phyloP scores from a whole-genome alignment of 1,140 invertebrate species.

The Drosophila triauraria region DNA sequence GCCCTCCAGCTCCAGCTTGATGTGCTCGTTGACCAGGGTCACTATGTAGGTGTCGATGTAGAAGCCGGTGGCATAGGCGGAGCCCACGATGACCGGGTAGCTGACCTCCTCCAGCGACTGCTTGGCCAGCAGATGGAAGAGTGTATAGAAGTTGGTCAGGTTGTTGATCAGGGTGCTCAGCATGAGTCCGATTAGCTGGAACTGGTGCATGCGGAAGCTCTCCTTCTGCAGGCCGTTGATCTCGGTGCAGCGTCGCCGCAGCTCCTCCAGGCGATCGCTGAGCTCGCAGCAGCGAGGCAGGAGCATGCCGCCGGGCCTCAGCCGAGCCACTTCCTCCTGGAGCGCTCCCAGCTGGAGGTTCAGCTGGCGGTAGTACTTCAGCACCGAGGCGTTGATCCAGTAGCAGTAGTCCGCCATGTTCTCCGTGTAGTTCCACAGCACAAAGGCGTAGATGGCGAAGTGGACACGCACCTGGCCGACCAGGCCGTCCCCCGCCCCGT shows the following conservation, averaged over 20 bases:
- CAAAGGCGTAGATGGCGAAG: constrained; percentile 74
- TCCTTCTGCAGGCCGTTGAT: constrained; percentile 60
- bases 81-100: constrained; percentile 53
- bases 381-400: constrained; percentile 61
- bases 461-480: constrained; percentile 45
- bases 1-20: constrained; percentile 53
- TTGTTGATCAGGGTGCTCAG: constrained; percentile 76
- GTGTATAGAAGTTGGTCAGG: constrained; percentile 71
- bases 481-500: constrained; percentile 11
- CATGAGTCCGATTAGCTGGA: constrained; percentile 72
- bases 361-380: constrained; percentile 66
- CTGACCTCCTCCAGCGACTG: constrained; percentile 50
- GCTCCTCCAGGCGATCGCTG: constrained; percentile 51
- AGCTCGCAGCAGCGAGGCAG: constrained; percentile 41
- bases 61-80: constrained; percentile 63
- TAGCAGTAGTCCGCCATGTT: constrained; percentile 81
- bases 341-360: constrained; percentile 44
- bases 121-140: constrained; percentile 71
- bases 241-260: constrained; percentile 43
- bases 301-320: constrained; percentile 26
- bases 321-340: constrained; percentile 1
- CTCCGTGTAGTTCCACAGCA: constrained; percentile 79
- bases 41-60: constrained; percentile 78
- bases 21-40: constrained; percentile 69
- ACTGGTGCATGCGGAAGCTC: constrained; percentile 67